Conservation (phyloP, 2,888 invertebrate genomes). For the Pristionchus japonicus region DNA sequence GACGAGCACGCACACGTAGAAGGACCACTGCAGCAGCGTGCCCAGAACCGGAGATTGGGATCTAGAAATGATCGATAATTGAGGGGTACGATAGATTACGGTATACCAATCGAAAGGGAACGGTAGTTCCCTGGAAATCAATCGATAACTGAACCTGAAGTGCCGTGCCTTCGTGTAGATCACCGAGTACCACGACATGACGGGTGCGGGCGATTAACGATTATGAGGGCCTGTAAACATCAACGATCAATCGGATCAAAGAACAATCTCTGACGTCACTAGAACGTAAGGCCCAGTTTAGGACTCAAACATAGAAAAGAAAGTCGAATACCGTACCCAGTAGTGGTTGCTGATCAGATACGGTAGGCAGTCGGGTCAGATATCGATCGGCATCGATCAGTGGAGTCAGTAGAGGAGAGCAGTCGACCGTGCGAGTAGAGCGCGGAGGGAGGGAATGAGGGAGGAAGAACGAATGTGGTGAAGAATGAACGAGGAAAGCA, state of each 20-base stretch:
- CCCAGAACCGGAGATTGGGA: neutral
- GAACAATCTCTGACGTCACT: too few species aligned
- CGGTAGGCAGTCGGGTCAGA: neutral
- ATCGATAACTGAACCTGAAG: conserved; percentile 35
- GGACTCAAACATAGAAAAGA: too few species aligned
- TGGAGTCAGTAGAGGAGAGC: neutral
- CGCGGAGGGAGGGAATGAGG: neutral
- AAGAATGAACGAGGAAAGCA: too few species aligned
- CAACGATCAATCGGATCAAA: neutral
- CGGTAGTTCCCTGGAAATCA: neutral
- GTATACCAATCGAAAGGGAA: neutral
- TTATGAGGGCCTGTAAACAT: neutral
- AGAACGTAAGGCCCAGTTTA: too few species aligned
- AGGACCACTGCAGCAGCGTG: neutral
- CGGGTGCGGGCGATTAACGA: neutral
- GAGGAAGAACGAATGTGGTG: neutral
- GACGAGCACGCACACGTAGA: conserved; percentile 34
- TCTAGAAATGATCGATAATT: too few species aligned
- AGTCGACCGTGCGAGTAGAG: neutral
- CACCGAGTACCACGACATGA: conserved; percentile 70
- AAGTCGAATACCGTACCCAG: neutral
- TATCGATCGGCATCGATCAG: neutral
- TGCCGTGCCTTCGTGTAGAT: conserved; percentile 66
- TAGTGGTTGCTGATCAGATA: neutral
- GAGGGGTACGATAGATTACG: neutral